A percentile compares a stretch with the other conserved stretches of the same genome.
Evolutionary conservation across 2,888 invertebrate species (phyloP).

Genomic region (Alcis repandata): DNA sequence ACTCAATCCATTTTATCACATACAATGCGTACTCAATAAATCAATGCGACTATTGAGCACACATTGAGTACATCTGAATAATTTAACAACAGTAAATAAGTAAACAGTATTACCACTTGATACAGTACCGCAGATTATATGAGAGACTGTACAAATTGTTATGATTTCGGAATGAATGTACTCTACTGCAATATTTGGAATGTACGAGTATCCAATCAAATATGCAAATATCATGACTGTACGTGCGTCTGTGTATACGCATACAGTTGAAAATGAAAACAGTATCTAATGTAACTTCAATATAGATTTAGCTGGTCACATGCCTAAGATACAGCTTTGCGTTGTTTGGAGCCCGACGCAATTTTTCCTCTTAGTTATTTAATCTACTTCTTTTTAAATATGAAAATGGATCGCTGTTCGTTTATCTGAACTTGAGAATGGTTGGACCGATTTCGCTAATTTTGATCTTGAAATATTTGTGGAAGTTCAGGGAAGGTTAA

Average conservation of each 20-base stretch:
- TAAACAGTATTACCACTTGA: constrained; percentile 21
- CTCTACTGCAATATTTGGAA: constrained; percentile 56
- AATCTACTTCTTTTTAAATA: no score
- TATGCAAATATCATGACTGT: constrained; percentile 65
- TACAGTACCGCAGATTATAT: constrained; percentile 3
- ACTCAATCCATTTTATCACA: background rate
- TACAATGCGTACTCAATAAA: background rate
- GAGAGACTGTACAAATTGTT: constrained; percentile 27
- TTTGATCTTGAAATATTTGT: no score
- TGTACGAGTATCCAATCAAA: constrained; percentile 71
- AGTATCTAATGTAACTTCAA: constrained; percentile 9
- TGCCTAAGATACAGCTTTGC: no score
- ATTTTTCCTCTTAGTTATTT: no score
- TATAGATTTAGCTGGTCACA: background rate
- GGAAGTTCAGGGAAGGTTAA: no score
- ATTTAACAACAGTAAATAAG: constrained; percentile 15
- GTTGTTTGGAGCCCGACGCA: no score
- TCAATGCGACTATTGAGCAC: background rate
- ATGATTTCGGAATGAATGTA: constrained; percentile 56
- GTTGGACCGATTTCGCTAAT: no score
- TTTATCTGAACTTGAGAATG: no score
- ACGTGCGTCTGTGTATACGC: constrained; percentile 33
- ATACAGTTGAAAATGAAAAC: background rate
- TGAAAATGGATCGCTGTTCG: no score
- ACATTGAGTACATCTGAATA: constrained; percentile 7